Percentiles rank a stretch among this genome's conserved stretches.
Conservation (phyloP, 1,140 invertebrate species). For the Megathymus violae region DNA sequence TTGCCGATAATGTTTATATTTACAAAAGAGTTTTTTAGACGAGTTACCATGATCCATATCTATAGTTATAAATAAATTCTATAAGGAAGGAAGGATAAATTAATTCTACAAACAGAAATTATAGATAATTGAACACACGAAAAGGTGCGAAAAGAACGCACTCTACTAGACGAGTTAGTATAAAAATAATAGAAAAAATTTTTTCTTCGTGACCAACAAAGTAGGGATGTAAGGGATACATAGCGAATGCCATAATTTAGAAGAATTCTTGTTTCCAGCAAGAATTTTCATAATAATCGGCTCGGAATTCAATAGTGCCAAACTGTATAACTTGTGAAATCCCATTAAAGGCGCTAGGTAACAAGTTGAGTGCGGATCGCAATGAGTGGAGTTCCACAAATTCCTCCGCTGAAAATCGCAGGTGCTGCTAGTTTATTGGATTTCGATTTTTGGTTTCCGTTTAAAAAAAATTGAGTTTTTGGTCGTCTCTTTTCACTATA, state of each 20-base stretch:
- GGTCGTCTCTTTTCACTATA: background rate
- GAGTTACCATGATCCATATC: too few relatives aligned
- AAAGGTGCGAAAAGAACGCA: too few relatives aligned
- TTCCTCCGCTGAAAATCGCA: constrained; percentile 10
- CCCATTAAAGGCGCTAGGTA: constrained; percentile 17
- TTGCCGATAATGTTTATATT: too few relatives aligned
- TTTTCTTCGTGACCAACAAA: too few relatives aligned
- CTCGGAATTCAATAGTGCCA: constrained; percentile 8
- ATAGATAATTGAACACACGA: too few relatives aligned
- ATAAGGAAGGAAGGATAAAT: too few relatives aligned
- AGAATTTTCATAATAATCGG: constrained; percentile 15
- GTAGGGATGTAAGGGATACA: too few relatives aligned
- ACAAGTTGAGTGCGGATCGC: constrained; percentile 19
- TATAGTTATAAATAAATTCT: too few relatives aligned
- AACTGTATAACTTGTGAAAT: constrained; percentile 23
- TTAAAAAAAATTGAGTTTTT: background rate
- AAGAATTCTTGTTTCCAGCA: background rate
- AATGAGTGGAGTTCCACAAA: constrained; percentile 9
- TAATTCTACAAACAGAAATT: too few relatives aligned
- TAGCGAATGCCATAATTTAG: background rate
- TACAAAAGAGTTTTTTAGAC: too few relatives aligned
- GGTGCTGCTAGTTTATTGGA: constrained; percentile 10
- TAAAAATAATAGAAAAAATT: too few relatives aligned
- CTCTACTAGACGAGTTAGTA: background rate
- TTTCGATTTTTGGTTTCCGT: constrained; percentile 8